phyloP scores from a whole-genome alignment of 2,113 vertebrate species.

The Myxocyprinus asiaticus region DNA sequence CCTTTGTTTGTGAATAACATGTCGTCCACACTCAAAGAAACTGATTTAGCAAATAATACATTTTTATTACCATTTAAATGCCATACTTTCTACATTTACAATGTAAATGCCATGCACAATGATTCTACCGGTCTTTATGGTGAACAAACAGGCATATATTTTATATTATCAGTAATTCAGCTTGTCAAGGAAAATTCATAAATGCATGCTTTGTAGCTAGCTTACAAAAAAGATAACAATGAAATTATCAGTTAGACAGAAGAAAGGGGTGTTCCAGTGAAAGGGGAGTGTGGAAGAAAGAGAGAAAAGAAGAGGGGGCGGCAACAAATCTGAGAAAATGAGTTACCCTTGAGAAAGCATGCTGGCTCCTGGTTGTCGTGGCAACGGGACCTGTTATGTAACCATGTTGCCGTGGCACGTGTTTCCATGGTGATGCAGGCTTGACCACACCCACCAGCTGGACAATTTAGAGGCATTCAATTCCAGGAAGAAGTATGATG shows the following conservation, averaged over 20 bases:
- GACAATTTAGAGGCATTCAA: conserved; percentile 1
- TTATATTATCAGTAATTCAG: background rate
- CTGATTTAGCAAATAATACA: background rate
- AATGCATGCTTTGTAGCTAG: background rate
- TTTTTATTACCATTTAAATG: background rate
- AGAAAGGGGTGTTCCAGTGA: conserved; percentile 51
- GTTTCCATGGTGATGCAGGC: conserved; percentile 71
- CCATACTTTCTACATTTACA: background rate
- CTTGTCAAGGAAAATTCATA: background rate
- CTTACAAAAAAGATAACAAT: background rate
- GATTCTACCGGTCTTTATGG: background rate
- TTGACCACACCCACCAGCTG: conserved; percentile 72
- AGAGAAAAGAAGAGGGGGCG: conserved; percentile 33
- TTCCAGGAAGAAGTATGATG: background rate
- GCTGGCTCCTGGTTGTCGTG: conserved; percentile 75
- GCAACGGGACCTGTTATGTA: conserved; percentile 73
- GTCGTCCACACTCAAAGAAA: background rate
- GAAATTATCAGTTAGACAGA: background rate
- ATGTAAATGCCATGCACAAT: background rate
- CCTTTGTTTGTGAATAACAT: conserved; percentile 1
- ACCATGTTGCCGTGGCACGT: conserved; percentile 80
- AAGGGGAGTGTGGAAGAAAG: conserved; percentile 48
- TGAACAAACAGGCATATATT: too few relatives aligned
- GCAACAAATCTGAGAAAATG: conserved; percentile 63
- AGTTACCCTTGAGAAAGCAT: conserved; percentile 73